Evolutionary conservation across 2,888 invertebrate species (phyloP).

Genomic region (Microplitis manilae): DNA sequence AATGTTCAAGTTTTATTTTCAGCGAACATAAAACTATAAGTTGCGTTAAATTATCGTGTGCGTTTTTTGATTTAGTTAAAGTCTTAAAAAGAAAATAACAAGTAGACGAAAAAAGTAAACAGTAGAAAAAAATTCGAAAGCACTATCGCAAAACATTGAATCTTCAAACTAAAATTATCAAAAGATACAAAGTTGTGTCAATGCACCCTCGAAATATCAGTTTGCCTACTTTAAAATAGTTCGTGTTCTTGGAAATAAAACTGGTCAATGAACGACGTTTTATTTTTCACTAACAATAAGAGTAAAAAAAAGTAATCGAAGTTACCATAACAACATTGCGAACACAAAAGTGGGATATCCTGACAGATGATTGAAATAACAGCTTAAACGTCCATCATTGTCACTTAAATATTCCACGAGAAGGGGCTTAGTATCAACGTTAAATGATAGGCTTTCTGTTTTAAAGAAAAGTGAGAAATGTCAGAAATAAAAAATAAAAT

Average conservation of each 20-base stretch:
- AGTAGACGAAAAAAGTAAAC: background rate
- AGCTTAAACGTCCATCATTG: background rate
- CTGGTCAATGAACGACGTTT: background rate
- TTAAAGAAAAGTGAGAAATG: background rate
- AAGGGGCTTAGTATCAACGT: background rate
- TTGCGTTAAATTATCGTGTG: too few species aligned
- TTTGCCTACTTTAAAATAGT: background rate
- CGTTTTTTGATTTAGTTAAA: too few species aligned
- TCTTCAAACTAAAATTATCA: background rate
- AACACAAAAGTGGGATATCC: background rate
- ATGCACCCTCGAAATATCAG: slow-evolving; percentile 1
- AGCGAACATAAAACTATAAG: too few species aligned
- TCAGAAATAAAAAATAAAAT: background rate
- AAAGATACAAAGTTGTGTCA: background rate
- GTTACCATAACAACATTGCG: background rate
- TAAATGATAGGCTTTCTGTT: background rate
- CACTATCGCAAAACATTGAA: background rate
- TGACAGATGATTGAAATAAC: background rate
- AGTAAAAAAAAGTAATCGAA: background rate
- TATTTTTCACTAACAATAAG: background rate
- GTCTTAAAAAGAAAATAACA: too few species aligned
- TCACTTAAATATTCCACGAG: background rate
- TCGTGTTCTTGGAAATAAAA: background rate
- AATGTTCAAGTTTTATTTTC: too few species aligned
- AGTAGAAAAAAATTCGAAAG: background rate